Conservation (phyloP, 2,888 invertebrate genomes). For the Troides aeacus region DNA sequence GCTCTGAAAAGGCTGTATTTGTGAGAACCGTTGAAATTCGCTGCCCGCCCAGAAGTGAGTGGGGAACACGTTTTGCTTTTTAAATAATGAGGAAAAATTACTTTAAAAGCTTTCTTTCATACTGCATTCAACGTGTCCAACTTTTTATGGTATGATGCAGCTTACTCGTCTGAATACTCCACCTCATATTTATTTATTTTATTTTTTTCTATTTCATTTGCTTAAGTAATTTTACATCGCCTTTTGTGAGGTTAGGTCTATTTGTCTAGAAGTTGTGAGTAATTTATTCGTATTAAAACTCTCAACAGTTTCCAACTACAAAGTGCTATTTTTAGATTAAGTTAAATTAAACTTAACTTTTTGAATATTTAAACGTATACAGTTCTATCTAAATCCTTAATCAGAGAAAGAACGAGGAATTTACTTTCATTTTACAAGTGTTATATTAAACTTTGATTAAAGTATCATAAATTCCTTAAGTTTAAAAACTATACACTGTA, state of each 20-base stretch:
- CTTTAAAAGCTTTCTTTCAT: conserved; percentile 18
- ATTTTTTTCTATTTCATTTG: conserved; percentile 3
- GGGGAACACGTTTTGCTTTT: conserved; percentile 17
- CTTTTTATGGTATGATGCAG: background rate
- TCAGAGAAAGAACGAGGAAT: no score
- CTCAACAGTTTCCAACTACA: no score
- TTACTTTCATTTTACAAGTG: no score
- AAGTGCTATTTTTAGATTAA: no score
- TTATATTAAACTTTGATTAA: background rate
- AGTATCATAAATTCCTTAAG: background rate
- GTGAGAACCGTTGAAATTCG: conserved; percentile 14
- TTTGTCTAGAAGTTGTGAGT: no score
- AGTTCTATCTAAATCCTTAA: no score
- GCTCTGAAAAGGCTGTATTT: conserved; percentile 28
- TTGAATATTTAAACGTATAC: no score
- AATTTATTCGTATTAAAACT: no score
- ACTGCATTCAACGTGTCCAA: conserved; percentile 11
- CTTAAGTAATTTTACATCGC: background rate
- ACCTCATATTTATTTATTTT: background rate
- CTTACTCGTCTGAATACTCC: conserved; percentile 2
- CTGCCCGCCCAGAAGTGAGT: conserved; percentile 14
- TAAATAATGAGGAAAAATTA: conserved; percentile 19
- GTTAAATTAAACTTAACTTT: no score
- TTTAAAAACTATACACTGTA: conserved; percentile 3
- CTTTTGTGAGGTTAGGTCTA: no score